Conservation (phyloP, 1,140 invertebrate genomes). For the Vollenhovia emeryi region DNA sequence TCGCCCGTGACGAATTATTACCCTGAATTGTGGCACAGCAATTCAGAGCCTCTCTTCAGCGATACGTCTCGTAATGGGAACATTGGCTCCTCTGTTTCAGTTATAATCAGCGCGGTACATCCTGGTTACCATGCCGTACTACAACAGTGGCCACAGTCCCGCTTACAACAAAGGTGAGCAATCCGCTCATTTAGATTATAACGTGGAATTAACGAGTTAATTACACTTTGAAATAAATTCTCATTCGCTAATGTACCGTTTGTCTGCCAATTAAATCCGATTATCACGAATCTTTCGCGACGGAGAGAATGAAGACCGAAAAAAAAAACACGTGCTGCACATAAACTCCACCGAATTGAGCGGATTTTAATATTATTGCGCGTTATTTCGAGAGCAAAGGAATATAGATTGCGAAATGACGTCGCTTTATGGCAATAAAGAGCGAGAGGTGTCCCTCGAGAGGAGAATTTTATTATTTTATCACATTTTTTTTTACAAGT, state of each 20-base stretch:
- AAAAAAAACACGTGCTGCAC: no score
- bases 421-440: no score
- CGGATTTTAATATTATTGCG: no score
- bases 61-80: conserved; percentile 18
- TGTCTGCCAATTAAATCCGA: background rate
- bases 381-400: no score
- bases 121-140: conserved; percentile 79
- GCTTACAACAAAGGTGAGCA: conserved; percentile 80
- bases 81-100: conserved; percentile 59
- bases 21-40: background rate
- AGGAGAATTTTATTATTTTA: background rate
- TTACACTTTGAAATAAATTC: conserved; percentile 4
- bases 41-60: conserved; percentile 15
- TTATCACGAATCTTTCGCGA: background rate
- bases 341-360: background rate
- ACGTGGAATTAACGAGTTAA: conserved; percentile 8
- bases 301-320: background rate
- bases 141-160: conserved; percentile 79
- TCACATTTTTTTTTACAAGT: no score
- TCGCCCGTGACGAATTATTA: conserved; percentile 22
- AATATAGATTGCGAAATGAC: no score
- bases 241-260: background rate
- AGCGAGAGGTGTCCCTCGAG: no score
- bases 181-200: background rate
- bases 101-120: conserved; percentile 47